Conservation (phyloP, 2,888 invertebrate species). For the Eumacrocentrus americanus region DNA sequence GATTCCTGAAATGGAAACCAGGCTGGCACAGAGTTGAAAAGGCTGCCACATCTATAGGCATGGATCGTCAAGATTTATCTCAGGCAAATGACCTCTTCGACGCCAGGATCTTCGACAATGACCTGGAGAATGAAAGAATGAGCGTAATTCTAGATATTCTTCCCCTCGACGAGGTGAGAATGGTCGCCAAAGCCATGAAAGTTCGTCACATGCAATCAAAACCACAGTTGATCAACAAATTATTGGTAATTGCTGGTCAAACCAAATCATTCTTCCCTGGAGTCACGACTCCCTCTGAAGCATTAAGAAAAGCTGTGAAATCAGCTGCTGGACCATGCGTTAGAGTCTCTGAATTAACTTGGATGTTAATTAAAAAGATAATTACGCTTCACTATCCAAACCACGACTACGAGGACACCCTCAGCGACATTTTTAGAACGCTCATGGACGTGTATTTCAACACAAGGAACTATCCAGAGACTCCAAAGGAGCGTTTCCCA, state of each 20-base stretch:
- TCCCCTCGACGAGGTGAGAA: background rate
- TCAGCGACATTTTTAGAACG: constrained; percentile 44
- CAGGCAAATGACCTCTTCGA: background rate
- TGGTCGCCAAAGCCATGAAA: background rate
- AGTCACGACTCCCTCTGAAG: constrained; percentile 39
- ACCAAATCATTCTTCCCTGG: constrained; percentile 46
- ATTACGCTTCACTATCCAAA: constrained; percentile 49
- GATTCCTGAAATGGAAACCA: background rate
- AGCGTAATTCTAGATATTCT: background rate
- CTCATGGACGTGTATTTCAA: constrained; percentile 44
- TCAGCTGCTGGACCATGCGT: constrained; percentile 43
- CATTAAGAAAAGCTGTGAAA: constrained; percentile 34
- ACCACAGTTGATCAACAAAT: constrained; percentile 30
- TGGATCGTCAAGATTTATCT: background rate
- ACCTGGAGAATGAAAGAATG: background rate
- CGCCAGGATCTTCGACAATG: background rate
- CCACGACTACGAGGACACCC: constrained; percentile 43
- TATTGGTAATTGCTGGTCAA: constrained; percentile 39
- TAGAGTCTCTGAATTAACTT: constrained; percentile 38
- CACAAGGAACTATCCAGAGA: constrained; percentile 43
- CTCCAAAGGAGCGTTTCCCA: constrained; percentile 43
- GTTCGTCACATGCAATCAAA: background rate
- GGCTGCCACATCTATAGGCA: background rate
- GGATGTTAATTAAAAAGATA: constrained; percentile 46
- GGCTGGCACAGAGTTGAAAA: background rate